Percentiles rank a stretch among this genome's conserved stretches.
These are phyloP conservation scores for Metacarcinus magister DNA, from an alignment of 2,888 invertebrate genomes.

Conservation along the genomic window DNA sequence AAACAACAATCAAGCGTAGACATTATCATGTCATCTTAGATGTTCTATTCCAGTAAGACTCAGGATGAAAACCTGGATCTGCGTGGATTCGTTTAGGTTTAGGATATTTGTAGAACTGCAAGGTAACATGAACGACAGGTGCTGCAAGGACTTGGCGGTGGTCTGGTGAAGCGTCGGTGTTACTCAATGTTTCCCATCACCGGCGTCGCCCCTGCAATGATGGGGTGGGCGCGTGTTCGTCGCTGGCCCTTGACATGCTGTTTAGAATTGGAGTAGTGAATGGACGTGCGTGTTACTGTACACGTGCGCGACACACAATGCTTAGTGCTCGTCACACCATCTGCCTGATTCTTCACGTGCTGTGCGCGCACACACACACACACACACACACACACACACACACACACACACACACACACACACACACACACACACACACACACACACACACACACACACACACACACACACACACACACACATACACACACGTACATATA, in stretches of 20 bases:
- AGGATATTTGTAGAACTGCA: not conserved
- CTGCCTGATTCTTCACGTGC: not conserved
- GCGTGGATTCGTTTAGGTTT: not conserved
- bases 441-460: not conserved
- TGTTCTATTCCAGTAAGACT: not conserved
- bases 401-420: constrained; percentile 43
- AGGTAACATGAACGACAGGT: not conserved
- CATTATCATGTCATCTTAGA: not conserved
- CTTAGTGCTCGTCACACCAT: not conserved
- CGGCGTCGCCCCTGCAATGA: not conserved
- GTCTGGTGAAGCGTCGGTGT: not conserved
- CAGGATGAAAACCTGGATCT: not conserved
- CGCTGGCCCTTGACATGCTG: not conserved
- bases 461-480: not conserved
- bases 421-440: not conserved
- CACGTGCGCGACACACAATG: not conserved
- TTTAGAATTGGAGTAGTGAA: not conserved
- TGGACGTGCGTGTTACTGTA: not conserved
- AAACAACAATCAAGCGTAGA: not conserved
- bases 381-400: not conserved
- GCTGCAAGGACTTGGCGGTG: not conserved
- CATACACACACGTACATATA: not conserved
- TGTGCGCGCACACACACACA: not conserved
- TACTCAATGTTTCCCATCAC: not conserved
- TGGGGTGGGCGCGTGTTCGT: not conserved